Conservation (phyloP, 2,797 vertebrate species). For the Pachyuromys duprasi region DNA sequence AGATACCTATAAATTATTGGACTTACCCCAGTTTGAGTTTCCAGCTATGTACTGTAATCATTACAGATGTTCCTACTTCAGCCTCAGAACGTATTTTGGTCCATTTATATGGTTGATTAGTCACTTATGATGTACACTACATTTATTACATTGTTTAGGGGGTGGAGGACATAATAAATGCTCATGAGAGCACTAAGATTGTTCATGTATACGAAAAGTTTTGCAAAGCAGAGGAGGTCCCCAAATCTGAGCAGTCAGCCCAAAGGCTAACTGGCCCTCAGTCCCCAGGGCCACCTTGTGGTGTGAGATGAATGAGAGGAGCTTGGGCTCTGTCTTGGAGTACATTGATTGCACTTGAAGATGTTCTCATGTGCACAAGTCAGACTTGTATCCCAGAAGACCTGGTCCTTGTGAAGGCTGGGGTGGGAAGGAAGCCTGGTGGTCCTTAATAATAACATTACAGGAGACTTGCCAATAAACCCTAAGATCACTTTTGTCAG, state of each 20-base stretch:
- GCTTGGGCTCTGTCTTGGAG: neutral
- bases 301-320: neutral
- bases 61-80: conserved; percentile 79
- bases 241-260: neutral
- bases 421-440: neutral
- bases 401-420: neutral
- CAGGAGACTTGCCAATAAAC: conserved; percentile 35
- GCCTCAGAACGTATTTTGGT: conserved; percentile 69
- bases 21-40: conserved; percentile 70
- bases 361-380: neutral
- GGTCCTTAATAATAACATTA: neutral
- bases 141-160: conserved; percentile 65
- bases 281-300: neutral
- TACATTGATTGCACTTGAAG: neutral
- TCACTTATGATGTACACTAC: conserved; percentile 58
- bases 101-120: conserved; percentile 72
- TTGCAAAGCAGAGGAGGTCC: neutral
- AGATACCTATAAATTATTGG: conserved; percentile 79
- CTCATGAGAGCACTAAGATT: neutral
- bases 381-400: conserved; percentile 9
- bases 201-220: neutral
- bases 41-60: conserved; percentile 62
- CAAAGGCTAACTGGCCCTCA: neutral
- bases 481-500: neutral
- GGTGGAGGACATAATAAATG: conserved; percentile 19